Evolutionary conservation across 2,113 vertebrate species (phyloP), one percentile per base, ranked within the genome.

Genomic region (Dipodomys spectabilis): DNA sequence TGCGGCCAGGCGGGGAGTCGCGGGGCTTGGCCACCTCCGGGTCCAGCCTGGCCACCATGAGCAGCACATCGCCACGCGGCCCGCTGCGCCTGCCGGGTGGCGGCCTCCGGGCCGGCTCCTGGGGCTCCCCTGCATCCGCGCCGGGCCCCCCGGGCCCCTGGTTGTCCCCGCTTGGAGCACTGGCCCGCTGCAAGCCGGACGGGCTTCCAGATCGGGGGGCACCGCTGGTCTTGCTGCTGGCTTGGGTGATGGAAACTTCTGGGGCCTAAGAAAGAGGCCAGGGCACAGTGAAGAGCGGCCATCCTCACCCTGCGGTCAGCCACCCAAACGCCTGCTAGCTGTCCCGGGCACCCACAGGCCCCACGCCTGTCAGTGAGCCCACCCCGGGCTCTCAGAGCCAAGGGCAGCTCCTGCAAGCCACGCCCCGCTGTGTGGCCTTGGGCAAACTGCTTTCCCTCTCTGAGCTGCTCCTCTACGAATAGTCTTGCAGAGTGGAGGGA

Each of bases 111-210:
- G 68, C 1, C 0, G 93, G 44, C 0, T 7, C 93, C 53, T 84
- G 94, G 5, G 78, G 95, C 62, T 90, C 97, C 89, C 98, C 97
- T 0, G 60, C 39, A 19, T 97, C 95, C 92, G 97, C 75, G 86
- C 96, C 96, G 91, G 97, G 93, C 69, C 96, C 71, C 1, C 98
- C 75, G 0, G 96, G 23, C 97, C 94, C 98, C 68, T 97, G 97
- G 90, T 98, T 85, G 97, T 60, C 39, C 90, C 87, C 15, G 22
- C 97, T n/a, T 83, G 97, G 96, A 97, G 97, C 0, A 98, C 98
- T 62, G 95, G 98, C 27, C 0, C 97, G 97, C 67, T 96, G 97
- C 0, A 30, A 85, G 25, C 81, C 5, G 0, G 65, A 13, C 71
- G 82, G 65, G 44, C 1, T 18, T 30, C 65, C 86, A 15, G 35